A percentile compares a stretch with the other conserved stretches of the same genome.
Evolutionary conservation across 2,888 invertebrate species (phyloP).

Genomic region (Brachyptera risi): DNA sequence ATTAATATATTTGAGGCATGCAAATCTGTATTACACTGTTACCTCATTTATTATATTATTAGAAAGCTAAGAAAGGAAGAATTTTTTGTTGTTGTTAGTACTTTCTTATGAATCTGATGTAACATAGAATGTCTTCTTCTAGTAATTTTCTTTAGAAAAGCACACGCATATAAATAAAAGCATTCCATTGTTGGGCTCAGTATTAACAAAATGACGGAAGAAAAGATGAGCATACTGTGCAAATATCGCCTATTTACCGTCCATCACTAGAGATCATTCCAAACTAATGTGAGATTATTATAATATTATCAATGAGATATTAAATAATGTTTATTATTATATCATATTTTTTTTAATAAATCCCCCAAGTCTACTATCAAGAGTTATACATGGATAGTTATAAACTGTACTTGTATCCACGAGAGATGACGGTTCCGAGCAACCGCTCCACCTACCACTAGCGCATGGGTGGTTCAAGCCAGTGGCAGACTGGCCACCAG

Average conservation of each 20-base stretch:
- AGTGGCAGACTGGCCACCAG: too few relatives aligned
- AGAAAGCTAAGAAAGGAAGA: background rate
- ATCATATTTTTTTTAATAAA: too few relatives aligned
- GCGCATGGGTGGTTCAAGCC: too few relatives aligned
- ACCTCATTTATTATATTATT: background rate
- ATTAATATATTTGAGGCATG: too few relatives aligned
- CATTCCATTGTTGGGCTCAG: background rate
- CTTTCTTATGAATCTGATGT: slow-evolving; percentile 3
- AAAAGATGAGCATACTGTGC: background rate
- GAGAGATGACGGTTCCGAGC: too few relatives aligned
- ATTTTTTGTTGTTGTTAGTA: too few relatives aligned
- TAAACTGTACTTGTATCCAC: too few relatives aligned
- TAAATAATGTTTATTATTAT: slow-evolving; percentile 17
- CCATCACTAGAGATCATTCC: slow-evolving; percentile 16
- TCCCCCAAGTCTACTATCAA: too few relatives aligned
- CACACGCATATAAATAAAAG: background rate
- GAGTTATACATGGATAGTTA: too few relatives aligned
- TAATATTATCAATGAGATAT: too few relatives aligned
- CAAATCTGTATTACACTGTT: slow-evolving; percentile 10
- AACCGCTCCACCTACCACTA: too few relatives aligned
- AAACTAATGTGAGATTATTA: slow-evolving; percentile 14
- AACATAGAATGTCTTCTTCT: background rate
- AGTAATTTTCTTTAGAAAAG: background rate
- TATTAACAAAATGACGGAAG: background rate
- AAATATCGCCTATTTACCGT: slow-evolving; percentile 15